Evolutionary conservation across 2,888 invertebrate species (phyloP), one percentile per base, ranked within the genome.

Genomic region (Drosophila prolongata): DNA sequence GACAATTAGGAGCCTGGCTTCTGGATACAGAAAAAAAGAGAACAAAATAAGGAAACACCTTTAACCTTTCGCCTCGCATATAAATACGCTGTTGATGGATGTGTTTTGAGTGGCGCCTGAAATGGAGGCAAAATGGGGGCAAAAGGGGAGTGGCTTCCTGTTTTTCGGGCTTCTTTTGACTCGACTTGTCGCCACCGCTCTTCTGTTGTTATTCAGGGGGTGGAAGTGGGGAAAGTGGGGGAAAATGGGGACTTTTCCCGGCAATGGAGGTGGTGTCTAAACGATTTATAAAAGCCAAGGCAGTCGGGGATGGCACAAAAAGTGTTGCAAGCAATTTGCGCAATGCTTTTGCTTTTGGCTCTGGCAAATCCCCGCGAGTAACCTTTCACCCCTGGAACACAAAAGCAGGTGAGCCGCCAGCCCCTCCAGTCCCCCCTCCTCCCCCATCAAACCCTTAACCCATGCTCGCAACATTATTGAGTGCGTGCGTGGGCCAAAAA

Each of bases 241-340:
- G 6, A 30, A 30, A 6, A 8, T 9, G 35, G 35, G 35, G 35
- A 3, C 35, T 35, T 35, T 35, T 35, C 35, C 35, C 35, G 35
- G 54, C 30, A 49, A 19, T 38, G 44, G 34, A 6, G 47, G 54
- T 34, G 37, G 35, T 64, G 49, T 79, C 83, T 86, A 78, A 86
- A 62, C 83, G 83, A 86, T 83, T 84, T 83, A 83, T 86, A 86
- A 83, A 83, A 86, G 79, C 79, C 77, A 80, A 77, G 67, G 83
- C 75, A 81, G 76, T 37, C 49, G 50, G 16, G 14, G 10, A 79
- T 72, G 78, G 64, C 78, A 65, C 72, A 75, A 77, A 79, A 83
- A 83, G 87, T 83, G 87, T 83, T 87, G 84, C 87, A 79, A 83
- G 87, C 86, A 86, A 86, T 83, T 83, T 86, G 79, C 79, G 82